Base-by-base conservation (phyloP, 1,140 invertebrate species). In the Cydia strobilella region DNA sequence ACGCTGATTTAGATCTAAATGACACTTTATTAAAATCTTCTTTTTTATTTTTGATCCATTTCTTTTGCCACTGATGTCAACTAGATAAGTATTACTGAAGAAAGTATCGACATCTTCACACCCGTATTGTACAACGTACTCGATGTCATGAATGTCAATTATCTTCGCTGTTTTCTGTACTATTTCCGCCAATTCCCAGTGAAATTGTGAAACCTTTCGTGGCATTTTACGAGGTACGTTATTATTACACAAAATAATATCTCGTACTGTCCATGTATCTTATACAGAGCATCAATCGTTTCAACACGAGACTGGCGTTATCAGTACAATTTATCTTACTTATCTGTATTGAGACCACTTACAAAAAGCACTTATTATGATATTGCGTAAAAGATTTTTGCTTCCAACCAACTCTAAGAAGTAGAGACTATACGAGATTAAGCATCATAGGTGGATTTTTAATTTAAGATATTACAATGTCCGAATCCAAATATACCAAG, bases 1-100 rank as follows among this genome's bases (percentile, higher is more conserved):
- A 5, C 87, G 82, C 51, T 82, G 80, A 71, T 76, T 76, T 71
- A 76, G 75, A 65, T 85, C 83, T 45, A 78, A 74, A 76, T 86
- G 84, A 82, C 87, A 86, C 76, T 88, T 90, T 74, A 90, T 76
- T n/a, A 86, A 23, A n/a, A 85, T 71, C 31, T 63, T 74, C 62
- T 78, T 79, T 51, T 76, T 84, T 66, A 90, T 77, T 76, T 79
- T 84, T 62, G 79, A 75, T 15, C 82, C 81, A 75, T 85, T 78
- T 76, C 76, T 78, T 0, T 42, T 42, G 45, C 89, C 87, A 78
- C 66, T 84, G 20, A 88, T 77, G 51, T 73, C 51, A 4, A 90
- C 86, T 79, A 82, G 82, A 59, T 85, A 81, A n/a, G 81, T 69
- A 13, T 84, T 86, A 73, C 76, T 76, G 13, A 78, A 71, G 77